Evolutionary conservation across 2,888 invertebrate species (phyloP), one percentile per base, ranked within the genome.

Genomic region (Andrena marginata): DNA sequence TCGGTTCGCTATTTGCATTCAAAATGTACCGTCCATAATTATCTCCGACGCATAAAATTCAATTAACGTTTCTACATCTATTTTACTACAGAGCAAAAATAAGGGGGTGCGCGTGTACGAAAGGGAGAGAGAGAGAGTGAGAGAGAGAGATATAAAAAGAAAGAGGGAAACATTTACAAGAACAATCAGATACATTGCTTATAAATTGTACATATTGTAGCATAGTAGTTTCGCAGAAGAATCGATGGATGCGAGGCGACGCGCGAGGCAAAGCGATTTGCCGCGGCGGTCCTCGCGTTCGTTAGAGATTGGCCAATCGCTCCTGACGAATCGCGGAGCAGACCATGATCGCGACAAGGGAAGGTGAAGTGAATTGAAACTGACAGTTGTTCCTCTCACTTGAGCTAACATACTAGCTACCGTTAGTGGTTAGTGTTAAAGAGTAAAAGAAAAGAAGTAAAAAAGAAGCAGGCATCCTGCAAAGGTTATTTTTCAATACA

Each of bases 401-500:
- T 85, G 73, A 85, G 80, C 86, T 87, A 83, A 87, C 71, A 48
- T 84, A 86, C 86, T 88, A 89, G 79, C 87, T 74, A 82, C 82
- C 82, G 84, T 87, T 87, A 86, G 84, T 87, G 68, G 85, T 85
- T 88, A 82, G 87, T 85, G 67, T 78, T 84, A 81, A 85, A 80
- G 82, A 85, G 69, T 83, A 85, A 85, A 85, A 82, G 80, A 54
- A 82, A 81, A 29, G 16, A 85, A 81, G 77, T 83, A 68, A 84
- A 82, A 33, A 84, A 80, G 80, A 89, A 88, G 83, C 87, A 89
- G 86, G 85, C 82, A 84, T 80, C 63, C 87, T 88, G 89, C 85
- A 89, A 86, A 88, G 87, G 82, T 91, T 92, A 91, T 92, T 92
- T 92, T 92, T 87, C 87, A 92, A 91, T 90, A 91, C 89, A 84